These are phyloP conservation scores for Monochamus saltuarius DNA, from an alignment of 1,140 invertebrate genomes.

Conservation along the genomic window DNA sequence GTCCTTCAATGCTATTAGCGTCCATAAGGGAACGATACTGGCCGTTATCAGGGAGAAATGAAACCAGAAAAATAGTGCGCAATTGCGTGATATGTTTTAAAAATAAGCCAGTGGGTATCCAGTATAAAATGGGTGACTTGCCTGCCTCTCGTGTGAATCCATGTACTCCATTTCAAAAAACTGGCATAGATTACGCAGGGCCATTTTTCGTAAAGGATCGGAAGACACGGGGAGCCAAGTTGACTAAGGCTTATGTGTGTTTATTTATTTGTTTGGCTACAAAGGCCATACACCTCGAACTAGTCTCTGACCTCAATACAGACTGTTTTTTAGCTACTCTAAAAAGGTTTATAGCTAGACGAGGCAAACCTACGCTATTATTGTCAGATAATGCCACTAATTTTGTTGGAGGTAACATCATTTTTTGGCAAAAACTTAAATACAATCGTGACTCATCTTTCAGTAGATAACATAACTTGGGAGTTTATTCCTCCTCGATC, in stretches of 20 bases:
- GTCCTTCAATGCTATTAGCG: too few relatives aligned
- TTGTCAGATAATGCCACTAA: constrained; percentile 30
- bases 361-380: constrained; percentile 36
- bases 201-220: too few relatives aligned
- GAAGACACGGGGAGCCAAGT: constrained; percentile 14
- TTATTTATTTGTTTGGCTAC: constrained; percentile 48
- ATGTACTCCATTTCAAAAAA: too few relatives aligned
- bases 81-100: too few relatives aligned
- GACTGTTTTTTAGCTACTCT: constrained; percentile 47
- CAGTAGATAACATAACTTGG: neutral
- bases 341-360: constrained; percentile 46
- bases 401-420: constrained; percentile 21
- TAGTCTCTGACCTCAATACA: constrained; percentile 43
- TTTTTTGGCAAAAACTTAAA: neutral
- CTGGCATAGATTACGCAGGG: too few relatives aligned
- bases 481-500: constrained; percentile 10
- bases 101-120: too few relatives aligned
- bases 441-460: neutral
- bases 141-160: too few relatives aligned
- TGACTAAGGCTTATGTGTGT: constrained; percentile 42
- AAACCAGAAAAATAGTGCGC: too few relatives aligned
- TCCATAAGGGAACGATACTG: too few relatives aligned
- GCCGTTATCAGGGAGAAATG: too few relatives aligned
- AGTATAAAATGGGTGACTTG: too few relatives aligned
- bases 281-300: constrained; percentile 52